Conservation (phyloP, 2,888 invertebrate genomes). For the Balanococcus diminutus region DNA sequence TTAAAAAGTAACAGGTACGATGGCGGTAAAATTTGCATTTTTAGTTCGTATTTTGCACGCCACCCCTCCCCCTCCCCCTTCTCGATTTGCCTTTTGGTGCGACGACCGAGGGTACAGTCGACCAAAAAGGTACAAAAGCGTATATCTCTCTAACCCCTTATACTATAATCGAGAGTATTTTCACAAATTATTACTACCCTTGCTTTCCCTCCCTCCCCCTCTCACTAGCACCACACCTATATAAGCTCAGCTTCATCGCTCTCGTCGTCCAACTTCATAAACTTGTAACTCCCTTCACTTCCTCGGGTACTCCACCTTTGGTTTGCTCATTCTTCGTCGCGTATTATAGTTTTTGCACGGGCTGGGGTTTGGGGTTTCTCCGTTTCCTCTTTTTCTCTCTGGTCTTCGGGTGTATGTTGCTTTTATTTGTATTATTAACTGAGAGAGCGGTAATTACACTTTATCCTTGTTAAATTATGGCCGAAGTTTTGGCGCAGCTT, state of each 20-base stretch:
- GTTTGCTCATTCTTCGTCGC: no score
- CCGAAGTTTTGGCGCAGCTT: not conserved
- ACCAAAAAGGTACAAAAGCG: constrained; percentile 30
- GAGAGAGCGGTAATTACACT: constrained; percentile 50
- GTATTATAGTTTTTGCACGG: no score
- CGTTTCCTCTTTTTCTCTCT: constrained; percentile 10
- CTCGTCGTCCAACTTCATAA: constrained; percentile 25
- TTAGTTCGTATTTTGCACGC: not conserved
- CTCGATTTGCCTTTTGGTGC: not conserved
- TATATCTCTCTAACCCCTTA: constrained; percentile 1
- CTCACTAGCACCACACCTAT: not conserved
- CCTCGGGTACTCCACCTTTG: no score
- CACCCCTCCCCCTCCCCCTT: not conserved
- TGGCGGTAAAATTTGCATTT: constrained; percentile 31
- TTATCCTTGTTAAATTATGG: constrained; percentile 36
- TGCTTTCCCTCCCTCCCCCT: not conserved
- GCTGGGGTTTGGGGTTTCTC: no score
- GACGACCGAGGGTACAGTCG: no score
- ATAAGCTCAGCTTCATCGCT: not conserved
- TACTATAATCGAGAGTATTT: constrained; percentile 39
- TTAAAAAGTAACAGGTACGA: constrained; percentile 33
- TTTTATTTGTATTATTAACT: constrained; percentile 51
- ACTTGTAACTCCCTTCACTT: constrained; percentile 32
- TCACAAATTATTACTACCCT: constrained; percentile 32
- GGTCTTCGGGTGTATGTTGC: constrained; percentile 11